Evolutionary conservation across 2,888 invertebrate species (phyloP), one percentile per base, ranked within the genome.

Genomic region (Pseudococcus viburni): DNA sequence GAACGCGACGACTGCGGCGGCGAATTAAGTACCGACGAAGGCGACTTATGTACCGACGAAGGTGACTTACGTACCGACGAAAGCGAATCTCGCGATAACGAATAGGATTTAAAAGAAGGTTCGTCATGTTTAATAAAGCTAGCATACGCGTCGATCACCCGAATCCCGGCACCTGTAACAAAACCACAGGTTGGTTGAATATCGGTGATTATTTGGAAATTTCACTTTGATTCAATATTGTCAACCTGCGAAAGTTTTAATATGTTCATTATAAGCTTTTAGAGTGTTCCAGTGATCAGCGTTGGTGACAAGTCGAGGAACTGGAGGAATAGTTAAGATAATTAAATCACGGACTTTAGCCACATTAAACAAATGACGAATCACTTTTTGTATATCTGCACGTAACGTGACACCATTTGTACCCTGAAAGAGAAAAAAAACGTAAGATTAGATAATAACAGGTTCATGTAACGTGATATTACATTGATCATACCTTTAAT

Each of bases 281-380:
- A 87, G 80, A 9, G 22, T 48, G 0, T 33, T 46, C 87, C 87
- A 87, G 17, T 80, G 87, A 17, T 85, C 51, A 26, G 89, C 86
- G 9, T 84, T 84, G 12, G 12, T 84, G 11, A 86, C 89, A n/a
- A 90, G 85, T 68, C 89, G 88, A 7, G 90, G 90, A 26, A 90
- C 89, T 22, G 90, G 90, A 33, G 90, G 90, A 15, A 90, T 26
- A 84, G 90, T 90, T 68, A 90, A 51, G 8, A 87, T 15, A 6
- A 80, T 55, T 3, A 87, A 2, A n/a, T 87, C 5, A 19, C 46
- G 42, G 0, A 73, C 86, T 4, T 19, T 11, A 7, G 22, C 0
- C 4, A 42, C 51, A 51, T 51, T 86, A 42, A 0, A 5, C 22
- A 87, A 80, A n/a, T 77, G 0, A 0, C 39, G 0, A 26, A 87